These are phyloP conservation scores for Echinarachnius parma DNA, from an alignment of 53 echinoderm and acorn worm species.

Conservation along the genomic window DNA sequence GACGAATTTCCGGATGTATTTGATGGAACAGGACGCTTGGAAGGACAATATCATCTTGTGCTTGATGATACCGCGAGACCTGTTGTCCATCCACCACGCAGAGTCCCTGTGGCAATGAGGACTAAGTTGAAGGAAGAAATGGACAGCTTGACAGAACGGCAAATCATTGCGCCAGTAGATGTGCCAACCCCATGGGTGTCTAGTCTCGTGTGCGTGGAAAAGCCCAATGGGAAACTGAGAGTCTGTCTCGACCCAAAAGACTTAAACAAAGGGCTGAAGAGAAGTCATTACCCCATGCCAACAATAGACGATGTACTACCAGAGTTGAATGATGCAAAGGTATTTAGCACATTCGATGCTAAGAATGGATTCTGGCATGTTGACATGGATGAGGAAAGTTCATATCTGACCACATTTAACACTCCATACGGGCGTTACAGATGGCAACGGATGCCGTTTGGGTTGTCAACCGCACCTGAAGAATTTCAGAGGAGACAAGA, in stretches of 20 bases:
- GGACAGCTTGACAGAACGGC: slow-evolving; percentile 22
- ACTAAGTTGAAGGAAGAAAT: slow-evolving; percentile 33
- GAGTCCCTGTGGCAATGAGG: slow-evolving; percentile 44
- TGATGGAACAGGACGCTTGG: slow-evolving; percentile 38
- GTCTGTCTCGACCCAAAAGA: slow-evolving; percentile 33
- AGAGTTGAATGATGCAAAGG: slow-evolving; percentile 50
- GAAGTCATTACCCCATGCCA: slow-evolving; percentile 57
- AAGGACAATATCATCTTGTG: slow-evolving; percentile 43
- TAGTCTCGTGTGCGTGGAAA: slow-evolving; percentile 41
- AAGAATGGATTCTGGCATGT: slow-evolving; percentile 69
- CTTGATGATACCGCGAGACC: slow-evolving; percentile 43
- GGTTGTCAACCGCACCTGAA: slow-evolving; percentile 37
- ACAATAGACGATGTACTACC: slow-evolving; percentile 52
- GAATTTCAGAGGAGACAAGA: slow-evolving; percentile 52
- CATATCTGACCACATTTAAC: slow-evolving; percentile 50
- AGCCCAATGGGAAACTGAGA: slow-evolving; percentile 28
- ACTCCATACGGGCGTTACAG: slow-evolving; percentile 41
- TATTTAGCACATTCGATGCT: slow-evolving; percentile 65
- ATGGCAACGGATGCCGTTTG: slow-evolving; percentile 53
- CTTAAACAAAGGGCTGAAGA: slow-evolving; percentile 10
- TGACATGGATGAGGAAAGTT: slow-evolving; percentile 40
- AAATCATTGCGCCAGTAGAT: slow-evolving; percentile 42
- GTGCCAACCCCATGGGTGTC: slow-evolving; percentile 65
- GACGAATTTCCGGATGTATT: slow-evolving; percentile 47
- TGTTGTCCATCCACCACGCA: slow-evolving; percentile 57